A percentile compares a stretch with the other conserved stretches of the same genome.
These are phyloP conservation scores for Dysmachus trigonus DNA, from an alignment of 2,888 invertebrate genomes.

Conservation along the genomic window DNA sequence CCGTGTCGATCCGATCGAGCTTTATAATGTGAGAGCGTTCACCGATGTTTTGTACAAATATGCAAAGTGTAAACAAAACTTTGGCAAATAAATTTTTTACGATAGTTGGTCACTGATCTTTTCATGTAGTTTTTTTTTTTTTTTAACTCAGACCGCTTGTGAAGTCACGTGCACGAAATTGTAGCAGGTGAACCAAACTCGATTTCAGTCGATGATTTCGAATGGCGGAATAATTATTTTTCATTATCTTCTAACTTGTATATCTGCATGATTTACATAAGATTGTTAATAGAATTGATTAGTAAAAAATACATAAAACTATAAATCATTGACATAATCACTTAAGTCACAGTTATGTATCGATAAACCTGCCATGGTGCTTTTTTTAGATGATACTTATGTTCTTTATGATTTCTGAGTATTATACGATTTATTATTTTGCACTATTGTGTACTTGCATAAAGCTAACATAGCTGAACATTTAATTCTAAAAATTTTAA, in stretches of 20 bases:
- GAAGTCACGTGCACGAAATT: background rate
- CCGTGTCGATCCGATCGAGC: slow-evolving; percentile 56
- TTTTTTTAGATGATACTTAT: background rate
- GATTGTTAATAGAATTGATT: background rate
- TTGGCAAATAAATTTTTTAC: slow-evolving; percentile 72
- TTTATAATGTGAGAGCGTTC: slow-evolving; percentile 72
- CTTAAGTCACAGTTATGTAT: background rate
- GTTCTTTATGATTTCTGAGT: no score
- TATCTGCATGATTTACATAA: background rate
- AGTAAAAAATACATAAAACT: background rate
- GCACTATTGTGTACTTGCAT: background rate
- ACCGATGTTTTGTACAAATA: slow-evolving; percentile 73
- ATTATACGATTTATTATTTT: background rate
- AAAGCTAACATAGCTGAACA: background rate
- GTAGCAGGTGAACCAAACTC: background rate
- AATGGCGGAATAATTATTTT: background rate
- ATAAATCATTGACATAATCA: background rate
- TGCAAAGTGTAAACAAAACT: slow-evolving; percentile 81
- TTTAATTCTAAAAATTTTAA: background rate
- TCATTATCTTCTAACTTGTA: background rate
- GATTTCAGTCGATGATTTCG: background rate
- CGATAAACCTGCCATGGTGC: background rate
- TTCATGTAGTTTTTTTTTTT: background rate
- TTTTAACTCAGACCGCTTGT: no score
- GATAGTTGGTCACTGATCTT: background rate